Conservation (phyloP, 2,113 vertebrate genomes). For the Daubentonia madagascariensis region DNA sequence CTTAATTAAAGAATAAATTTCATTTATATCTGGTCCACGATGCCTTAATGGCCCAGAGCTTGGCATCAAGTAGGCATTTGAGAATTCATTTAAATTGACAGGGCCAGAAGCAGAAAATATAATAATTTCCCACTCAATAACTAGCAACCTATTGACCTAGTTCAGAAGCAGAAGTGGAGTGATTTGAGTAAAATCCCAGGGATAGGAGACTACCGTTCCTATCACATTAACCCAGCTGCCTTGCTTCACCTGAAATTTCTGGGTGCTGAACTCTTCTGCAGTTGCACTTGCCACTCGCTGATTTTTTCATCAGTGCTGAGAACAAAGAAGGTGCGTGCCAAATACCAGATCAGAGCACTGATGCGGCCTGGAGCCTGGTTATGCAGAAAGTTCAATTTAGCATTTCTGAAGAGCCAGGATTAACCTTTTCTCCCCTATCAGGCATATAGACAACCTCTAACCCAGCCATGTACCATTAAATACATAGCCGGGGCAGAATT, state of each 20-base stretch:
- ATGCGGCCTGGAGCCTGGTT: conserved; percentile 62
- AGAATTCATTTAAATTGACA: conserved; percentile 11
- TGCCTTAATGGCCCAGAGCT: background rate
- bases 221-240: background rate
- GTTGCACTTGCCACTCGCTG: conserved; percentile 71
- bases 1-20: background rate
- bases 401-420: background rate
- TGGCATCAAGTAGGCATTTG: background rate
- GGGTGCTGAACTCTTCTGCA: background rate
- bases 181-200: background rate
- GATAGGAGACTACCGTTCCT: background rate
- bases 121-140: background rate
- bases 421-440: background rate
- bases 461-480: background rate
- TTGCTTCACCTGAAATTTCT: conserved; percentile 53
- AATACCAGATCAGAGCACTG: conserved; percentile 63
- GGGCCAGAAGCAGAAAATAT: background rate
- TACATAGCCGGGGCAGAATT: background rate
- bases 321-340: conserved; percentile 51
- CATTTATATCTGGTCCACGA: background rate
- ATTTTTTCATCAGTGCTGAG: conserved; percentile 67
- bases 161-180: background rate
- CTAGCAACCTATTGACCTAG: background rate
- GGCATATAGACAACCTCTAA: background rate
- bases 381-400: background rate